These are phyloP conservation scores for Sorex fumeus DNA, from an alignment of 2,113 vertebrate genomes.

Conservation along the genomic window DNA sequence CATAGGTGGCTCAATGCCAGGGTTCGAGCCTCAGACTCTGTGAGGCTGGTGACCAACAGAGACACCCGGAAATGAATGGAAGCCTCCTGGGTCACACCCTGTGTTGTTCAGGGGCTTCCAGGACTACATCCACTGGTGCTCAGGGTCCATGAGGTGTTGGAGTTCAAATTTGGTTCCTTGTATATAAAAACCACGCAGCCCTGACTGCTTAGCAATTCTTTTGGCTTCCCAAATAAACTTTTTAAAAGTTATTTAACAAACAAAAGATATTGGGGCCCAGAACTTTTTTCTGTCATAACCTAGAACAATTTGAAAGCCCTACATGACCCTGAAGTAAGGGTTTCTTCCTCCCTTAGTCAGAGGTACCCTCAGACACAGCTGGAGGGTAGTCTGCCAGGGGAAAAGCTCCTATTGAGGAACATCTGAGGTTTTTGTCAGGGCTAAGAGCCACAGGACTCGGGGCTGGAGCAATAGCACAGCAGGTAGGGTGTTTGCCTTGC, in stretches of 20 bases:
- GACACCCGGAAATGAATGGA: too few species aligned
- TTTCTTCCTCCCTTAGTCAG: neutral
- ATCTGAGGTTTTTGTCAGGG: neutral
- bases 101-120: too few species aligned
- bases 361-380: neutral
- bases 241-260: slow-evolving; percentile 43
- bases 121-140: too few species aligned
- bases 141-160: neutral
- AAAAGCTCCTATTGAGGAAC: neutral
- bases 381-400: neutral
- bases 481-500: too few species aligned
- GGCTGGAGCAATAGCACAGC: too few species aligned
- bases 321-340: neutral
- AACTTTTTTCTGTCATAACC: neutral
- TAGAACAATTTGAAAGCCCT: neutral
- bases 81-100: too few species aligned
- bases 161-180: too few species aligned
- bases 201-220: too few species aligned
- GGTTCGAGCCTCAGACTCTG: too few species aligned
- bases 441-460: neutral
- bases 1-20: neutral
- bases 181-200: too few species aligned
- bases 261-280: neutral
- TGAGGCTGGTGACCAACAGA: too few species aligned
- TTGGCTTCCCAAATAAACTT: neutral